These are phyloP conservation scores for Apocrypta bakeri DNA, from an alignment of 1,140 invertebrate genomes.

Conservation along the genomic window DNA sequence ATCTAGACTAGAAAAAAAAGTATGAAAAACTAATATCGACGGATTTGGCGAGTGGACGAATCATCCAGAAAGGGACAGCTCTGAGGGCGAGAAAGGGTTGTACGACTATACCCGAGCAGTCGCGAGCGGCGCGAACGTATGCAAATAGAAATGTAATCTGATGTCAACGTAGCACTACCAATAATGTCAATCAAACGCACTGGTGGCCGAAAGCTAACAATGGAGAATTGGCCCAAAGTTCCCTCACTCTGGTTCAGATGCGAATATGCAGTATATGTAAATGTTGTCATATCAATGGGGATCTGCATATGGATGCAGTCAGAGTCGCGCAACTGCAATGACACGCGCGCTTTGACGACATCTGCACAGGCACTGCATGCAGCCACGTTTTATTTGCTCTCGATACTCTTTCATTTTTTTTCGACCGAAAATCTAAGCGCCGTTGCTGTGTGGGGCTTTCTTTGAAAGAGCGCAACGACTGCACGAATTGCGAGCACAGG, in stretches of 20 bases:
- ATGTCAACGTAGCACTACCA: conserved; percentile 71
- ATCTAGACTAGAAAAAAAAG: background rate
- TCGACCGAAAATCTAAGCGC: background rate
- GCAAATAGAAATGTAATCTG: conserved; percentile 76
- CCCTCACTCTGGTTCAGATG: conserved; percentile 60
- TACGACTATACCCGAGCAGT: conserved; percentile 47
- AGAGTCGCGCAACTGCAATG: conserved; percentile 57
- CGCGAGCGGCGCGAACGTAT: conserved; percentile 69
- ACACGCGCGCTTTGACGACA: conserved; percentile 68
- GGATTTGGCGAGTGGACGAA: background rate
- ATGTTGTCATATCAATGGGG: conserved; percentile 74
- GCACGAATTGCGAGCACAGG: background rate
- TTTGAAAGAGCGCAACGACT: conserved; percentile 20
- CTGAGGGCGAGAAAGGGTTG: conserved; percentile 51
- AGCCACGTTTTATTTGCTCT: background rate
- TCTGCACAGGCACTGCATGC: conserved; percentile 58
- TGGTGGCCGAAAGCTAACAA: conserved; percentile 73
- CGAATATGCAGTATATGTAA: conserved; percentile 75
- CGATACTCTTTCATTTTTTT: background rate
- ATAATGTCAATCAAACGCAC: conserved; percentile 75
- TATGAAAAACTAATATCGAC: conserved; percentile 11
- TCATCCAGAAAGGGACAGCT: conserved; percentile 16
- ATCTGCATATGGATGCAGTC: conserved; percentile 73
- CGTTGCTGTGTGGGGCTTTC: background rate
- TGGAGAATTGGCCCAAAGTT: conserved; percentile 68